A percentile compares a stretch with the other conserved stretches of the same genome.
phyloP scores from a whole-genome alignment of 53 echinoderm and acorn worm genomes.

The Stichopus horrens region DNA sequence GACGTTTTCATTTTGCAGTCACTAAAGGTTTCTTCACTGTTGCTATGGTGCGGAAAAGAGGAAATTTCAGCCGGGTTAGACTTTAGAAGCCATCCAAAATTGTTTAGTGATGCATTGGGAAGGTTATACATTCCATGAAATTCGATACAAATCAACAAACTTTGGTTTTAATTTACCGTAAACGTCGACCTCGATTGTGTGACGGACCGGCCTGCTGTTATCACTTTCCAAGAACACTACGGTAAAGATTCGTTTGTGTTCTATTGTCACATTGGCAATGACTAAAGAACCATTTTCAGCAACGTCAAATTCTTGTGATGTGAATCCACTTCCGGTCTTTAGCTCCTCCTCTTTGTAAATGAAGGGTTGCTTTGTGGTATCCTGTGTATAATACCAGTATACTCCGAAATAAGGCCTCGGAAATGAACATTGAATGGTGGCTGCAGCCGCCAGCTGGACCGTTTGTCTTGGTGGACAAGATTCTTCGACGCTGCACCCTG shows the following conservation, averaged over 20 bases:
- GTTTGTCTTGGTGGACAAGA: neutral
- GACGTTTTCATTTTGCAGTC: too few relatives aligned
- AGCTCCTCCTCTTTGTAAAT: neutral
- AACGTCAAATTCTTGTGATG: neutral
- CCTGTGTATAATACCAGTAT: neutral
- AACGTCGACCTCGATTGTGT: neutral
- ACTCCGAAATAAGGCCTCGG: neutral
- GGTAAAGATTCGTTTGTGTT: neutral
- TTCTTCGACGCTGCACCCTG: neutral
- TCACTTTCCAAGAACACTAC: neutral
- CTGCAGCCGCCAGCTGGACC: neutral
- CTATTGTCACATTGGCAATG: neutral
- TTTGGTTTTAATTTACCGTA: neutral
- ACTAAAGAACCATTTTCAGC: neutral
- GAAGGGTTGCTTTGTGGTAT: neutral
- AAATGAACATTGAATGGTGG: neutral
- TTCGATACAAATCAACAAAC: too few relatives aligned
- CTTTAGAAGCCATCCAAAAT: too few relatives aligned
- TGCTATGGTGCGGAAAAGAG: too few relatives aligned
- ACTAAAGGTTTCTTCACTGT: too few relatives aligned
- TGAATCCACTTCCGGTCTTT: neutral
- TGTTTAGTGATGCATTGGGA: too few relatives aligned
- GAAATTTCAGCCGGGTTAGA: too few relatives aligned
- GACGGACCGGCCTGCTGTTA: neutral
- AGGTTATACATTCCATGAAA: too few relatives aligned